These are phyloP conservation scores for Psittacula cyanocephala DNA, from an alignment of 2,113 vertebrate genomes.

Conservation along the genomic window DNA sequence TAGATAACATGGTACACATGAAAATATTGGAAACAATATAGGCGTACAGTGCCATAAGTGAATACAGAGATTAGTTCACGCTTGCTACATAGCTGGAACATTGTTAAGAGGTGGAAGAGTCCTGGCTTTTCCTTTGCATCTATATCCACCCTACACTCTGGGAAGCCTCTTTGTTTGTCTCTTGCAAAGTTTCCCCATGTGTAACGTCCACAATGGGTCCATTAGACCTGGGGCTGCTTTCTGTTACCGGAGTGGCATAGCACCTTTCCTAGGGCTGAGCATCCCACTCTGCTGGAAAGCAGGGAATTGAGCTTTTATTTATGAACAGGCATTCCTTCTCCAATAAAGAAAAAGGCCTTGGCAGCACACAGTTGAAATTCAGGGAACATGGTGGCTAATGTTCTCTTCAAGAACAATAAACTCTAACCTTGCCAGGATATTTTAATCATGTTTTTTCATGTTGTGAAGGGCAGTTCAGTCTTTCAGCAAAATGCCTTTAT, in stretches of 20 bases:
- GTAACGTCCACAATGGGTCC: neutral
- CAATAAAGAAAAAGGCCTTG: neutral
- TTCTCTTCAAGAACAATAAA: conserved; percentile 36
- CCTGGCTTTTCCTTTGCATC: neutral
- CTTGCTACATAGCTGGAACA: neutral
- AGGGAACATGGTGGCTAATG: neutral
- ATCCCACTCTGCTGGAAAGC: neutral
- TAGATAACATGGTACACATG: neutral
- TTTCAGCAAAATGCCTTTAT: conserved; percentile 9
- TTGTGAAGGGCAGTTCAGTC: neutral
- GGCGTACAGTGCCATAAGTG: neutral
- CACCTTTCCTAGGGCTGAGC: neutral
- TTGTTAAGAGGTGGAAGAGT: neutral
- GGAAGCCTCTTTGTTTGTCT: neutral
- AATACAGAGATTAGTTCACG: neutral
- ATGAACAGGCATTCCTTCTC: neutral
- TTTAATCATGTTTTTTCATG: neutral
- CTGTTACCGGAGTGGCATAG: neutral
- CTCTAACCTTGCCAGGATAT: neutral
- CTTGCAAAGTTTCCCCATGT: neutral
- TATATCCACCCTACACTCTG: neutral
- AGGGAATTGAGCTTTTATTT: neutral
- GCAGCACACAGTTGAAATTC: neutral
- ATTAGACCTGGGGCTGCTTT: neutral
- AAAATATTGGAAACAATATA: neutral